phyloP scores from a whole-genome alignment of 1,140 invertebrate species.

The Zaprionus inermis region DNA sequence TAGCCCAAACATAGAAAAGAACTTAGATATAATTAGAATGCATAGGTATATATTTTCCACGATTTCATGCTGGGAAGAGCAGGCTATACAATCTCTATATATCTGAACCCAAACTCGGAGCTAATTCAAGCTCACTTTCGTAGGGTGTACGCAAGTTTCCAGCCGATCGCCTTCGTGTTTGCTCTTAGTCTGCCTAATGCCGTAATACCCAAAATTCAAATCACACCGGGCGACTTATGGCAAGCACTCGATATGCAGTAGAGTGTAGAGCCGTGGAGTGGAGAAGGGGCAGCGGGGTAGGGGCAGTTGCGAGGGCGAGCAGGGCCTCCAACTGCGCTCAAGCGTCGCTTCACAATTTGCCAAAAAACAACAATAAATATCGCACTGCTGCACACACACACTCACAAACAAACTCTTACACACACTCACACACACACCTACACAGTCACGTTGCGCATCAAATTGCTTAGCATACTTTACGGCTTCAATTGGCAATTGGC shows the following conservation, averaged over 20 bases:
- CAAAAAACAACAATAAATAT: conserved; percentile 74
- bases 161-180: neutral
- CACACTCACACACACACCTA: conserved; percentile 11
- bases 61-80: too few relatives aligned
- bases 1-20: too few relatives aligned
- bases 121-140: neutral
- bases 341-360: conserved; percentile 40
- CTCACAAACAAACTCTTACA: conserved; percentile 8
- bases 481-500: conserved; percentile 81
- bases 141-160: neutral
- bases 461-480: conserved; percentile 82
- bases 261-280: conserved; percentile 7
- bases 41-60: too few relatives aligned
- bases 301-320: conserved; percentile 13
- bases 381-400: conserved; percentile 34
- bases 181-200: conserved; percentile 13
- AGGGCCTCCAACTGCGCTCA: conserved; percentile 1
- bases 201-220: conserved; percentile 47
- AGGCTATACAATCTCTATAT: too few relatives aligned
- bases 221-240: conserved; percentile 58
- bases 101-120: too few relatives aligned
- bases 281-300: conserved; percentile 2
- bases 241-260: conserved; percentile 49
- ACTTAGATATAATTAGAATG: too few relatives aligned
- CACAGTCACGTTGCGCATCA: conserved; percentile 48